phyloP scores from a whole-genome alignment of 2,797 vertebrate species.

The Numenius phaeopus region DNA sequence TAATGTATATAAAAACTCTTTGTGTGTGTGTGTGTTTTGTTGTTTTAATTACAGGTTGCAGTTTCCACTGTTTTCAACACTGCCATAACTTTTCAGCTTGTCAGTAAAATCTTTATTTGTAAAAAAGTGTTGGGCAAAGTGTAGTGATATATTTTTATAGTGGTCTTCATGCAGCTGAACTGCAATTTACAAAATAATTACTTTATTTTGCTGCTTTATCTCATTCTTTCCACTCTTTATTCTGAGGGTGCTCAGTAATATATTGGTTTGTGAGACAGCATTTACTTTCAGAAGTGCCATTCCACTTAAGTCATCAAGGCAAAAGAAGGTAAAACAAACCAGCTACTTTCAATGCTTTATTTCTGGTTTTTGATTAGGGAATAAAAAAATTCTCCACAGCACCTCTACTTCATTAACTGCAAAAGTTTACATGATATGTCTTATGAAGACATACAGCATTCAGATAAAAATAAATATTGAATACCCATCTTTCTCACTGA shows the following conservation, averaged over 20 bases:
- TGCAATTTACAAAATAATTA: constrained; percentile 62
- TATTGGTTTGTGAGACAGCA: neutral
- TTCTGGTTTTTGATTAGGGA: neutral
- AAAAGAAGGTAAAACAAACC: neutral
- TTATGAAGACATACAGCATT: neutral
- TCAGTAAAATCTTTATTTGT: constrained; percentile 45
- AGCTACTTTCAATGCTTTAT: neutral
- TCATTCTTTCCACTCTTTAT: constrained; percentile 27
- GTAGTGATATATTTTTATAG: constrained; percentile 47
- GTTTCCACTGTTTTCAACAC: constrained; percentile 45
- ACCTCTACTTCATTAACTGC: neutral
- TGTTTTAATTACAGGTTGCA: constrained; percentile 36
- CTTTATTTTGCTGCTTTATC: constrained; percentile 31
- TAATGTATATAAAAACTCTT: neutral
- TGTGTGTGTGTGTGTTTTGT: neutral
- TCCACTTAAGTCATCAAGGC: neutral
- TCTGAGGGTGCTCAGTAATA: constrained; percentile 23
- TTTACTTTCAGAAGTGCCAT: neutral
- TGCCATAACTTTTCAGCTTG: constrained; percentile 40
- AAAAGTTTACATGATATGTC: neutral
- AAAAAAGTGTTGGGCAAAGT: constrained; percentile 34
- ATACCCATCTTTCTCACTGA: neutral
- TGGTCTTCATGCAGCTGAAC: constrained; percentile 59
- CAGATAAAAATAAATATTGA: neutral
- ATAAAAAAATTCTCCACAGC: neutral